These are phyloP conservation scores for Sanderia malayensis DNA, from an alignment of 30 jellyfish, hydroid and myxozoan genomes.

Conservation along the genomic window DNA sequence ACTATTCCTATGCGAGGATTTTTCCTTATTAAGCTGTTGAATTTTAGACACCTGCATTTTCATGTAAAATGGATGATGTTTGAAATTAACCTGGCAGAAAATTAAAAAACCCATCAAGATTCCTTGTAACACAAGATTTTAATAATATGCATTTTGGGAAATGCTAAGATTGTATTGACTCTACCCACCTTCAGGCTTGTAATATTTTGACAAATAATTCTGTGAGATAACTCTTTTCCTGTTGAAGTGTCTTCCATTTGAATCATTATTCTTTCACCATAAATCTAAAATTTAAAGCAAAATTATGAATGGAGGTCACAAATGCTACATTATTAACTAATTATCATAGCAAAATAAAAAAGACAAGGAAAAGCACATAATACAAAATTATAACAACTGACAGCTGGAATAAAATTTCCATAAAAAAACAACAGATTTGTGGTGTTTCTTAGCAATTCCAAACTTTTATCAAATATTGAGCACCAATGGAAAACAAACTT, in stretches of 20 bases:
- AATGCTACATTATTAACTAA: not conserved
- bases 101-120: no score
- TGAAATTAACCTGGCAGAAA: conserved; percentile 20
- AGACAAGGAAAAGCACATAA: no score
- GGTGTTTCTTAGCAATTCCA: no score
- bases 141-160: no score
- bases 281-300: conserved; percentile 14
- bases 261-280: conserved; percentile 73
- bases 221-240: conserved; percentile 41
- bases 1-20: conserved; percentile 10
- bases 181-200: conserved; percentile 65
- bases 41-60: conserved; percentile 24
- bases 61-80: conserved; percentile 44
- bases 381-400: no score
- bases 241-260: conserved; percentile 75
- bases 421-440: no score
- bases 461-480: no score
- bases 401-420: no score
- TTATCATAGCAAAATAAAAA: no score
- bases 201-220: conserved; percentile 63
- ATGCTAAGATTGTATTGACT: no score
- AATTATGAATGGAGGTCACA: not conserved
- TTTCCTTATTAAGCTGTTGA: conserved; percentile 16
- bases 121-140: no score
- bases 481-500: no score